These are phyloP conservation scores for Corythornis cristatus DNA, from an alignment of 2,113 vertebrate species.

Conservation along the genomic window DNA sequence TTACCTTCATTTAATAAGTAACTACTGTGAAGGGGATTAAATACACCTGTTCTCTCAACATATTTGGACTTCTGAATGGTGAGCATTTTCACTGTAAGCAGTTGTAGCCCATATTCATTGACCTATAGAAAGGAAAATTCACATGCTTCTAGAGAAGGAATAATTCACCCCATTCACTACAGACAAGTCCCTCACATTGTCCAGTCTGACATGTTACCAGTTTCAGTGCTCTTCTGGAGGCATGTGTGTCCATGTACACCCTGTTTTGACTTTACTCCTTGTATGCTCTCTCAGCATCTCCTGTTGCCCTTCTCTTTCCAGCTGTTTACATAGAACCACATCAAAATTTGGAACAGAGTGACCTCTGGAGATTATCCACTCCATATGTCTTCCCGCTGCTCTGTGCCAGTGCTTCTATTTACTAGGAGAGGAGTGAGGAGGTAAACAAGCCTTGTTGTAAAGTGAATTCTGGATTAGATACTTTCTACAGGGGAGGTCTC, in stretches of 20 bases:
- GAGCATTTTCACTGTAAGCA: neutral
- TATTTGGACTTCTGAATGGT: neutral
- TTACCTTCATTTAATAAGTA: constrained; percentile 61
- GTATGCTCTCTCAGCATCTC: neutral
- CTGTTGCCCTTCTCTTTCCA: neutral
- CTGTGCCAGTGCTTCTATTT: neutral
- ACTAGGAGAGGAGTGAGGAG: neutral
- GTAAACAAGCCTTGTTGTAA: neutral
- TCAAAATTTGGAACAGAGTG: neutral
- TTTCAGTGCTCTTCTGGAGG: neutral
- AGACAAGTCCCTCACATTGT: neutral
- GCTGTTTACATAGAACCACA: neutral
- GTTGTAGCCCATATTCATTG: neutral
- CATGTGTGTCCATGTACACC: neutral
- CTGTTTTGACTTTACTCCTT: neutral
- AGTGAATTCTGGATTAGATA: neutral
- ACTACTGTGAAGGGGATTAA: constrained; percentile 24
- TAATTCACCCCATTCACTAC: accelerated
- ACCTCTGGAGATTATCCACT: neutral
- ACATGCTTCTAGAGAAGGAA: neutral
- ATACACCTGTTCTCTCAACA: constrained; percentile 3
- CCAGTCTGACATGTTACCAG: neutral
- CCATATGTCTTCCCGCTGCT: neutral
- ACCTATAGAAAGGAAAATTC: neutral
- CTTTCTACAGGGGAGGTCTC: neutral